Percentiles rank a stretch among this genome's conserved stretches.
These are phyloP conservation scores for Andrena flavipes DNA, from an alignment of 2,888 invertebrate species.

Conservation along the genomic window DNA sequence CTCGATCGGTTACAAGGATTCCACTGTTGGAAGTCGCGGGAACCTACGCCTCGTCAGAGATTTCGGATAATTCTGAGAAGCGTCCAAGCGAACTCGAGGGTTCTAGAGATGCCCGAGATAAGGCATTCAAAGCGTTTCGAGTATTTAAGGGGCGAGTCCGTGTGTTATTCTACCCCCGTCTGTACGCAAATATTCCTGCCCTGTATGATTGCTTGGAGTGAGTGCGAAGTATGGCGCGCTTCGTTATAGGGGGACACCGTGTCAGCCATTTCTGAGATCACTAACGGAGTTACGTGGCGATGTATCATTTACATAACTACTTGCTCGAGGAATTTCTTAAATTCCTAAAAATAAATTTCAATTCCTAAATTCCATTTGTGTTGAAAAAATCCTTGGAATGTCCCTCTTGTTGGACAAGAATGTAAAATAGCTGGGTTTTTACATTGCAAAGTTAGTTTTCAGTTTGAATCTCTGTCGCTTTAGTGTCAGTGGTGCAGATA, in stretches of 20 bases:
- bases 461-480: too few species aligned
- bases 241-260: slow-evolving; percentile 1
- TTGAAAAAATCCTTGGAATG: too few species aligned
- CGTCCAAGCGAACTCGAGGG: slow-evolving; percentile 83
- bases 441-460: too few species aligned
- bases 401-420: too few species aligned
- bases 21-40: slow-evolving; percentile 63
- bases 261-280: slow-evolving; percentile 45
- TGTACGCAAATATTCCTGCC: slow-evolving; percentile 44
- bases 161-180: slow-evolving; percentile 64
- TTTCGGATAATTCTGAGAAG: slow-evolving; percentile 83
- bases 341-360: too few species aligned
- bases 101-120: slow-evolving; percentile 83
- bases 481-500: too few species aligned
- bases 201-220: slow-evolving; percentile 35
- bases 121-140: slow-evolving; percentile 83
- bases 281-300: neutral
- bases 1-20: slow-evolving; percentile 82
- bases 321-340: too few species aligned
- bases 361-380: too few species aligned
- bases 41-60: slow-evolving; percentile 68
- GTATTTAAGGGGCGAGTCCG: slow-evolving; percentile 78
- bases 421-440: too few species aligned
- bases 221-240: slow-evolving; percentile 54
- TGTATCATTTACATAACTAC: neutral